Conservation (phyloP, 1,140 invertebrate species). For the Pachyrhynchus sulphureomaculatus region DNA sequence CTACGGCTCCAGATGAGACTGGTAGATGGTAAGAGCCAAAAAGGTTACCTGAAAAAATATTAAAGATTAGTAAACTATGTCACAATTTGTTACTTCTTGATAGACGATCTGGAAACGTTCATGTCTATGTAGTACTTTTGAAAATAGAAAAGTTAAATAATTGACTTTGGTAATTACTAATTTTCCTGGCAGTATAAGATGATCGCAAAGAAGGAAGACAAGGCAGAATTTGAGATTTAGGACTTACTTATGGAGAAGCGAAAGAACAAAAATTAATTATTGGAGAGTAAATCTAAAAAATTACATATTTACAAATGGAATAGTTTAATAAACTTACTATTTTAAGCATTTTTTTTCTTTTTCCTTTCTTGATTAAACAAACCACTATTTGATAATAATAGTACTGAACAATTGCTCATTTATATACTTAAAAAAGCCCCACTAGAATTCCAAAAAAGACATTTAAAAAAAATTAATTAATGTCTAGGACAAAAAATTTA, state of each 20-base stretch:
- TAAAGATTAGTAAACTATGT: too few species aligned
- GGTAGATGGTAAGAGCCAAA: neutral
- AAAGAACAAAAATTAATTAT: too few species aligned
- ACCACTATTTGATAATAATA: constrained; percentile 1
- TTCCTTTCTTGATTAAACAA: neutral
- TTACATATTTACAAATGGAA: too few species aligned
- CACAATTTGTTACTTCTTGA: neutral
- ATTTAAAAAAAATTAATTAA: constrained; percentile 6
- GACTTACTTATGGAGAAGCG: too few species aligned
- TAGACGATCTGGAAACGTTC: neutral
- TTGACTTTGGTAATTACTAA: too few species aligned
- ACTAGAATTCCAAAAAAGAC: neutral
- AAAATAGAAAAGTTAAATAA: too few species aligned
- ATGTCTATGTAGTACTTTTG: too few species aligned
- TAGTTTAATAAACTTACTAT: too few species aligned
- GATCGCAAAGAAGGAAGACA: too few species aligned
- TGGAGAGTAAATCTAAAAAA: too few species aligned
- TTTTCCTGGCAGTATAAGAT: too few species aligned
- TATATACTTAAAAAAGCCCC: constrained; percentile 1
- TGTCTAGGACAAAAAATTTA: constrained; percentile 29
- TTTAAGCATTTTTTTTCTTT: neutral
- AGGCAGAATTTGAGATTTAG: too few species aligned
- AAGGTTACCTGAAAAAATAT: neutral
- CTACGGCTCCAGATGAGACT: neutral
- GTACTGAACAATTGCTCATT: neutral